phyloP scores from a whole-genome alignment of 2,797 vertebrate genomes.

The Ispidina lecontei region DNA sequence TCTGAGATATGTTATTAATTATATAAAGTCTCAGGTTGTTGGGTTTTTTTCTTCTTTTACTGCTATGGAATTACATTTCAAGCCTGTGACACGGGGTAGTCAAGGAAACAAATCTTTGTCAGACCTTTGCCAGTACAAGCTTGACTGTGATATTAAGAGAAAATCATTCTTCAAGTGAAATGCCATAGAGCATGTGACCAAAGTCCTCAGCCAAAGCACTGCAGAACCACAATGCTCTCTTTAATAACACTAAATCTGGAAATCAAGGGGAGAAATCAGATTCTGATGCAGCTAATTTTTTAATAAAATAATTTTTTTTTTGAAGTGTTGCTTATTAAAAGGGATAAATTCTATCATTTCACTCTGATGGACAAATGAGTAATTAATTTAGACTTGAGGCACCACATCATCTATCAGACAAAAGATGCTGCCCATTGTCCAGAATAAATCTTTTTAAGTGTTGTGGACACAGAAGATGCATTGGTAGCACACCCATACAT shows the following conservation, averaged over 20 bases:
- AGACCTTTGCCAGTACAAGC: background rate
- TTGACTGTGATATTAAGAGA: background rate
- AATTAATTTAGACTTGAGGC: background rate
- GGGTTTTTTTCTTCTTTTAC: background rate
- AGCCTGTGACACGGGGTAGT: background rate
- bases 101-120: slow-evolving; percentile 47
- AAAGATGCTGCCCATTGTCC: background rate
- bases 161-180: slow-evolving; percentile 29
- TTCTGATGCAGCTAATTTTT: background rate
- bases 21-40: background rate
- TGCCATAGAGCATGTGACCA: background rate
- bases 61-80: slow-evolving; percentile 10
- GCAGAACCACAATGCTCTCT: background rate
- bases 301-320: background rate
- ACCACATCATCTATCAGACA: background rate
- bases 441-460: background rate
- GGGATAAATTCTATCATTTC: slow-evolving; percentile 2
- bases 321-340: background rate
- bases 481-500: background rate
- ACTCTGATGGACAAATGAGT: slow-evolving; percentile 4
- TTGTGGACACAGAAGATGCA: background rate
- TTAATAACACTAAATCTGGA: background rate
- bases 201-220: slow-evolving; percentile 1
- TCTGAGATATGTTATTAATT: background rate
- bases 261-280: background rate